Evolutionary conservation across 1,140 invertebrate genomes (phyloP), one percentile per base, ranked within the genome.

Genomic region (Philopotamus ludificatus): DNA sequence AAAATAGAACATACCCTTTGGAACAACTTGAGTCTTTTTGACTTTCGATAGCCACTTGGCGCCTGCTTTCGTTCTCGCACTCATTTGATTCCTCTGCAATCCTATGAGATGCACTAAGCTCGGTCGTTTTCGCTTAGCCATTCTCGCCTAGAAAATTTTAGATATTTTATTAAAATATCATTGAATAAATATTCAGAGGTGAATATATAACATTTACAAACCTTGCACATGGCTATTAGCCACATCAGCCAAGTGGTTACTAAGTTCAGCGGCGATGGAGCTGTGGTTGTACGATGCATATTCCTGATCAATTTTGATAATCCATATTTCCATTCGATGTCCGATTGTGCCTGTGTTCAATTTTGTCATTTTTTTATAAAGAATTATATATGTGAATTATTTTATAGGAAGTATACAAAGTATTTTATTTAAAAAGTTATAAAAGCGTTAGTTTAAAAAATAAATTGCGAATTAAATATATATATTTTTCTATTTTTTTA

Each of bases 281-380:
- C 97, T 2, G 95, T 94, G 39, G 93, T 95, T 4, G 96, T 98
- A 74, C 97, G 88, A 80, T 98, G 96, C 96, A 99, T 99, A 75
- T 97, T 97, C 70, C 96, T 84, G 74, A 99, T 98, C 71, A 99
- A 84, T 82, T 99, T 99, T 44, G 97, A 98, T 71, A 99, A 80
- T 25, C 97, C 97, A 76, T 97, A 99, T 79, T 99, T 99, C 97
- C 97, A 99, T 80, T 99, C 97, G 72, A 97, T 98, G 79, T 99
- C 97, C n/a, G 97, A 99, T 86, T 99, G 96, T 44, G 96, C 94
- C 86, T 96, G 75, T 66, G 76, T 25, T 15, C 41, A 44, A 1
- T 44, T 1, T 44, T 44, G n/a, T n/a, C n/a, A n/a, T n/a, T n/a
- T 7, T 34, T 34, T 34, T 7, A 34, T 7, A 34, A 34, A 34